These are phyloP conservation scores for Anguilla rostrata DNA, from an alignment of 2,113 vertebrate species.

Conservation along the genomic window DNA sequence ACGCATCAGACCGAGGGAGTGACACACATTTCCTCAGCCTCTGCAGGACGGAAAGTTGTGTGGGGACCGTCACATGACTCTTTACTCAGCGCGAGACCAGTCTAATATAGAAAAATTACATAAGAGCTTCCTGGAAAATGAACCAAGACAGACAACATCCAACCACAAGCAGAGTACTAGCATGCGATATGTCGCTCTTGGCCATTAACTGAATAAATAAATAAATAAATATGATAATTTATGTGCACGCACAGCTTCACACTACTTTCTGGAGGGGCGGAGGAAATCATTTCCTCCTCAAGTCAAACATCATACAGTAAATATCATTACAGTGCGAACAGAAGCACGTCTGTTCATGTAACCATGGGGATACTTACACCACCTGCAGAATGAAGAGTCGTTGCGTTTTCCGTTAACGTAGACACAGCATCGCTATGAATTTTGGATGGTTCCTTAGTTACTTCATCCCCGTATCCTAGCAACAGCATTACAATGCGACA, in stretches of 20 bases:
- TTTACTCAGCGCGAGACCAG: neutral
- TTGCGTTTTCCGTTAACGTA: neutral
- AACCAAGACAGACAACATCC: neutral
- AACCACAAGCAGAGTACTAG: neutral
- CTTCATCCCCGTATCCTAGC: neutral
- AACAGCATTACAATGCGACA: neutral
- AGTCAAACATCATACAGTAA: neutral
- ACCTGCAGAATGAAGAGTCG: neutral
- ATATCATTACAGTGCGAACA: neutral
- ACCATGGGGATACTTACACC: neutral
- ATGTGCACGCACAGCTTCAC: neutral
- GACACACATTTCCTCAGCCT: neutral
- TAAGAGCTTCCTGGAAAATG: neutral
- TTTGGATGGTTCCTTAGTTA: neutral
- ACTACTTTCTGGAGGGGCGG: neutral
- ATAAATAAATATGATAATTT: neutral
- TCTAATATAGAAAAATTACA: neutral
- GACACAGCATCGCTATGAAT: neutral
- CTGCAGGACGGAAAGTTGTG: neutral
- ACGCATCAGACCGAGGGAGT: neutral
- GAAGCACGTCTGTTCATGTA: neutral
- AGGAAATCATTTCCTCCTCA: neutral
- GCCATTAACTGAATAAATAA: neutral
- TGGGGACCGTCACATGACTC: neutral
- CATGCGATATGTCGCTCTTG: neutral